phyloP scores from a whole-genome alignment of 2,797 vertebrate genomes.

The Xyrichtys novacula region DNA sequence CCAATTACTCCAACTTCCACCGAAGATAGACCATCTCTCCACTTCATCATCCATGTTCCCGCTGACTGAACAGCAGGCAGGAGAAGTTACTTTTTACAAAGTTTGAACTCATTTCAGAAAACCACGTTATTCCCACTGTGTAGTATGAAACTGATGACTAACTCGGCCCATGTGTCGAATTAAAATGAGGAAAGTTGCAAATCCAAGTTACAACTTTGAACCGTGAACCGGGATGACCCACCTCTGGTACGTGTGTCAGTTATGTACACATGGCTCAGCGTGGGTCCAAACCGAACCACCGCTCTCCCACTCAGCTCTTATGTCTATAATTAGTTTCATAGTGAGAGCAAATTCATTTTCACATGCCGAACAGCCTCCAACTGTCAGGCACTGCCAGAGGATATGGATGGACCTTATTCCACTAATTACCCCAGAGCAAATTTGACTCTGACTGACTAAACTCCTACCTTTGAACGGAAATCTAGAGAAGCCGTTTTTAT shows the following conservation, averaged over 20 bases:
- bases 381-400: conserved; percentile 73
- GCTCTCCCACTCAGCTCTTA: conserved; percentile 60
- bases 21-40: too few species aligned
- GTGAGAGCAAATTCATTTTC: conserved; percentile 83
- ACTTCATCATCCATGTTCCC: too few species aligned
- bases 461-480: conserved; percentile 35
- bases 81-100: too few species aligned
- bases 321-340: conserved; percentile 77
- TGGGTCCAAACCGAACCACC: conserved; percentile 37
- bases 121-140: neutral
- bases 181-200: conserved; percentile 28
- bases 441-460: conserved; percentile 72
- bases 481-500: conserved; percentile 49
- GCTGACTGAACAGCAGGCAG: too few species aligned
- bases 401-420: conserved; percentile 80
- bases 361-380: conserved; percentile 78
- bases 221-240: conserved; percentile 56
- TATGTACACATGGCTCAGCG: conserved; percentile 53
- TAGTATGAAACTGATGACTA: neutral
- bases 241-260: conserved; percentile 47
- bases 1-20: too few species aligned
- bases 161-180: neutral
- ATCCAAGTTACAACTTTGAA: conserved; percentile 32
- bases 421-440: conserved; percentile 82
- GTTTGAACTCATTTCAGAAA: too few species aligned